Percentiles rank a stretch among this genome's conserved stretches.
Evolutionary conservation across 2,113 vertebrate genomes (phyloP).

Genomic region (Colossoma macropomum): DNA sequence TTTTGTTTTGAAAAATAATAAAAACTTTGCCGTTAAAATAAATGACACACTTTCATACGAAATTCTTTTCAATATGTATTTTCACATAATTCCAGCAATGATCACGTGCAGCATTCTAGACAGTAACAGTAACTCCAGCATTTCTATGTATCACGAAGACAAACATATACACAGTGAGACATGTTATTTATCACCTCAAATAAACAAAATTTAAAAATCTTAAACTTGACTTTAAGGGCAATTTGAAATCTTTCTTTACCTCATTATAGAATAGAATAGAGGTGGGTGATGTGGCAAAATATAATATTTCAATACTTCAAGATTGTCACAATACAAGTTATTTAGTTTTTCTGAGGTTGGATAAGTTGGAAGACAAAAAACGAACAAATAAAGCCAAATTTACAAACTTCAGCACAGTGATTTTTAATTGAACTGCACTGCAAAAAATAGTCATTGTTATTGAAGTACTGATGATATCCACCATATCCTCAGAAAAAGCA

Average conservation of each 20-base stretch:
- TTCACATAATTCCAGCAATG: slow-evolving; percentile 22
- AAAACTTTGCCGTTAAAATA: neutral
- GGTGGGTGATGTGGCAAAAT: too few relatives aligned
- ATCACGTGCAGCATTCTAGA: slow-evolving; percentile 12
- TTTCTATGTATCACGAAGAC: neutral
- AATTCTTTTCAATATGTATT: slow-evolving; percentile 23
- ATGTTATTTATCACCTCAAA: neutral
- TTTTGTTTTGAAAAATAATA: too few relatives aligned
- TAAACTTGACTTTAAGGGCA: neutral
- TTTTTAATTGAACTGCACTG: too few relatives aligned
- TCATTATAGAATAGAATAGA: neutral
- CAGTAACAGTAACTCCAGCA: slow-evolving; percentile 50
- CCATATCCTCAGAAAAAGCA: too few relatives aligned
- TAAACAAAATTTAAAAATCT: neutral
- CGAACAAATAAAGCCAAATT: too few relatives aligned
- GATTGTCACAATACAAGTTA: too few relatives aligned
- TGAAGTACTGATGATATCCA: too few relatives aligned
- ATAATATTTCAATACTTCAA: too few relatives aligned
- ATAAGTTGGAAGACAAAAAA: too few relatives aligned
- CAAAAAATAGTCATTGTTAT: too few relatives aligned
- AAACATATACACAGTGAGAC: neutral
- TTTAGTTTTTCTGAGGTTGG: too few relatives aligned
- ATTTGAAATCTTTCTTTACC: neutral
- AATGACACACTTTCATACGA: neutral
- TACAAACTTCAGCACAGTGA: too few relatives aligned